A percentile compares a stretch with the other conserved stretches of the same genome.
phyloP scores from a whole-genome alignment of 1,140 invertebrate genomes.

The Drosophila gunungcola region DNA sequence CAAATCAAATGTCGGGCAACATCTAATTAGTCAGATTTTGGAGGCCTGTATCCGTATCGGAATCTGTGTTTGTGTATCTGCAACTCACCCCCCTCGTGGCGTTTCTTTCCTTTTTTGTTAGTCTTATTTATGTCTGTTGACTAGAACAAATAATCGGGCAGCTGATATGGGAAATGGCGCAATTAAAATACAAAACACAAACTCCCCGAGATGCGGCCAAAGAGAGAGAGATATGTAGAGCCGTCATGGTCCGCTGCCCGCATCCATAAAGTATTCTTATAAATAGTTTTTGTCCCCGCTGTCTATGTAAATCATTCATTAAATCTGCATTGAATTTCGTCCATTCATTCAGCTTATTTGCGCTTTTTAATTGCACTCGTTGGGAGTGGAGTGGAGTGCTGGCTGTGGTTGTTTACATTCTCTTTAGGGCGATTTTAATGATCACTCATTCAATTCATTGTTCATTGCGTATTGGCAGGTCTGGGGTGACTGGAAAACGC shows the following conservation, averaged over 20 bases:
- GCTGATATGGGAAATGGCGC: constrained; percentile 80
- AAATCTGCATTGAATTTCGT: constrained; percentile 77
- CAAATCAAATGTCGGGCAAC: constrained; percentile 64
- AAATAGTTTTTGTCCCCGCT: constrained; percentile 74
- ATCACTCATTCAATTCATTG: constrained; percentile 12
- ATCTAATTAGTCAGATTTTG: constrained; percentile 67
- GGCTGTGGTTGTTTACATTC: constrained; percentile 40
- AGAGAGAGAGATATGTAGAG: background rate
- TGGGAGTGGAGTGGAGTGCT: constrained; percentile 9
- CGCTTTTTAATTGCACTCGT: constrained; percentile 66
- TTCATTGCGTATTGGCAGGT: constrained; percentile 23
- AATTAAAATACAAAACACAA: constrained; percentile 78
- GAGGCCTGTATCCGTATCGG: constrained; percentile 24
- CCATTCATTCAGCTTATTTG: constrained; percentile 62
- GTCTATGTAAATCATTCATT: constrained; percentile 75
- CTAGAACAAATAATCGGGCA: constrained; percentile 76
- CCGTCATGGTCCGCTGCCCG: constrained; percentile 24
- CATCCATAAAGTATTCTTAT: constrained; percentile 41
- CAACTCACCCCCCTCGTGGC: constrained; percentile 15
- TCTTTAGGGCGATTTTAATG: constrained; percentile 22
- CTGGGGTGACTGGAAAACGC: background rate
- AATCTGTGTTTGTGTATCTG: constrained; percentile 20
- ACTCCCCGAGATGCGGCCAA: constrained; percentile 19
- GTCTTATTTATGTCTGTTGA: constrained; percentile 67
- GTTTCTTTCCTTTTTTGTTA: constrained; percentile 34